Conservation (phyloP, 2,888 invertebrate species). For the Drosophila quinaria region DNA sequence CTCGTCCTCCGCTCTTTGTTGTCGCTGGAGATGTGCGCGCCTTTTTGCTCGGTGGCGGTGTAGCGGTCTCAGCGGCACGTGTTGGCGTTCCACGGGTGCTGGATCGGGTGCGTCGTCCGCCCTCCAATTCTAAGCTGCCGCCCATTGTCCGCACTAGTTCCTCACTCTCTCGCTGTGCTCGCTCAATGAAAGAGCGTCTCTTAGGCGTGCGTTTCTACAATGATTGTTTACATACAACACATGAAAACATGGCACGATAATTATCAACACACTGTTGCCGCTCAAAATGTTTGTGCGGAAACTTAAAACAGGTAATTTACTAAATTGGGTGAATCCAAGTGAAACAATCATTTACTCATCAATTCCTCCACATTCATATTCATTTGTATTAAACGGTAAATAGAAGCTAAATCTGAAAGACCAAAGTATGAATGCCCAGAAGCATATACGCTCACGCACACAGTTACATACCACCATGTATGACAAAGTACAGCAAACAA, state of each 20-base stretch:
- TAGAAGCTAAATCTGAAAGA: constrained; percentile 27
- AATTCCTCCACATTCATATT: constrained; percentile 20
- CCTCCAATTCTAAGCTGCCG: constrained; percentile 84
- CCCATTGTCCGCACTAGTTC: constrained; percentile 85
- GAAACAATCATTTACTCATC: constrained; percentile 25
- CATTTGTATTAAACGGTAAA: constrained; percentile 34
- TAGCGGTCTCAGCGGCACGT: constrained; percentile 72
- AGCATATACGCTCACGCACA: constrained; percentile 15
- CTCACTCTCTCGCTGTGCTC: constrained; percentile 85
- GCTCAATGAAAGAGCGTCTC: constrained; percentile 84
- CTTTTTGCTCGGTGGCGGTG: constrained; percentile 84
- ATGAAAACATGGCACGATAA: constrained; percentile 17
- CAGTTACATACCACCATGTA: constrained; percentile 38
- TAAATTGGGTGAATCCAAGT: constrained; percentile 15
- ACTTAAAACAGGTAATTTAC: constrained; percentile 4
- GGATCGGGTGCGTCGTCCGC: constrained; percentile 85
- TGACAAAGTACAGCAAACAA: constrained; percentile 83
- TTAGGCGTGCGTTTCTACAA: constrained; percentile 85
- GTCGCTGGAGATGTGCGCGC: constrained; percentile 76
- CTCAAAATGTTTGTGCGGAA: constrained; percentile 1
- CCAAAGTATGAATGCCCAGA: constrained; percentile 32
- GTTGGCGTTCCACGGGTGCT: constrained; percentile 84
- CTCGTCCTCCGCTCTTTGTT: constrained; percentile 68
- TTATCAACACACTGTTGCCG: constrained; percentile 12
- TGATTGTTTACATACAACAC: constrained; percentile 38